These are phyloP conservation scores for Pterostichus madidus DNA, from an alignment of 2,888 invertebrate genomes.

Conservation along the genomic window DNA sequence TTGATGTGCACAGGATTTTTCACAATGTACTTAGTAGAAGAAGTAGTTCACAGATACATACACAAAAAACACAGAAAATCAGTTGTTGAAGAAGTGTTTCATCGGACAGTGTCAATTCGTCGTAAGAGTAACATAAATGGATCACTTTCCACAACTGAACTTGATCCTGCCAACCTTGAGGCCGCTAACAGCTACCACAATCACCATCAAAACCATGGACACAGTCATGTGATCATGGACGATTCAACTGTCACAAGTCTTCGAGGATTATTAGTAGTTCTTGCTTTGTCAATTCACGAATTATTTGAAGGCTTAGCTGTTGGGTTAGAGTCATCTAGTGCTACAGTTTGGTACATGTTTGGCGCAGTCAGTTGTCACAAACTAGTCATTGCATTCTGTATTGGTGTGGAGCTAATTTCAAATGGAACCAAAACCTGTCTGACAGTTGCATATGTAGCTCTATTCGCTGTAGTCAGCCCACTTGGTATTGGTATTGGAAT, in stretches of 20 bases:
- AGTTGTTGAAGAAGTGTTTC: constrained; percentile 55
- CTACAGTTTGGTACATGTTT: constrained; percentile 88
- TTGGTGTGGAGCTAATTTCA: constrained; percentile 90
- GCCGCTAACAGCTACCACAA: constrained; percentile 3
- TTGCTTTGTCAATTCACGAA: constrained; percentile 92
- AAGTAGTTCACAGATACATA: constrained; percentile 86
- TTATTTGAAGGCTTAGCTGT: constrained; percentile 92
- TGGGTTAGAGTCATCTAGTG: constrained; percentile 84
- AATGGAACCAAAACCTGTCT: constrained; percentile 83
- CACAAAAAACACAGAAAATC: constrained; percentile 77
- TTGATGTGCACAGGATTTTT: constrained; percentile 89
- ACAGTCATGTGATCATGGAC: constrained; percentile 72
- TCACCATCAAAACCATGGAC: constrained; percentile 69
- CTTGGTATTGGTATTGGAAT: constrained; percentile 89
- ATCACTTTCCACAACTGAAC: constrained; percentile 49
- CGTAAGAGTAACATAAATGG: constrained; percentile 45
- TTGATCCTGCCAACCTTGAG: constrained; percentile 38
- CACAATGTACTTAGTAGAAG: constrained; percentile 89
- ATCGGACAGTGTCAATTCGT: constrained; percentile 55
- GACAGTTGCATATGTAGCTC: constrained; percentile 84
- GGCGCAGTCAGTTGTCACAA: constrained; percentile 92
- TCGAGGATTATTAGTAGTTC: constrained; percentile 87
- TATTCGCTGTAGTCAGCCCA: constrained; percentile 90
- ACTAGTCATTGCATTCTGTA: constrained; percentile 92
- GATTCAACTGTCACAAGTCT: constrained; percentile 76